Evolutionary conservation across 2,888 invertebrate genomes (phyloP).

Genomic region (Drosophila nr. medialis): DNA sequence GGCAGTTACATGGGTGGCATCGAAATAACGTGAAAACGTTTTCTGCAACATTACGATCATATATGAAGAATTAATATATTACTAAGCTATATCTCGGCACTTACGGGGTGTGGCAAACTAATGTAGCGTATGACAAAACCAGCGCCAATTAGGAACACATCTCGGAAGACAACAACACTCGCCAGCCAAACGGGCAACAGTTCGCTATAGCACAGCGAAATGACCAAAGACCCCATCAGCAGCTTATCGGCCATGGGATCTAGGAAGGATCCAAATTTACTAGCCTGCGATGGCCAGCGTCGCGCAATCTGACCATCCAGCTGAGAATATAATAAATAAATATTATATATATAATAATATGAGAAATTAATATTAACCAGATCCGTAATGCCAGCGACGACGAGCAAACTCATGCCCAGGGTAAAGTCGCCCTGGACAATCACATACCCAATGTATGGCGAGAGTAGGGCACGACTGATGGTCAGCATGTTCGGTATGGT

Average conservation of each 20-base stretch:
- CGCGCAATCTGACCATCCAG: slow-evolving; percentile 98
- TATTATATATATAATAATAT: neutral
- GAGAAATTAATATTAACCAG: slow-evolving; percentile 87
- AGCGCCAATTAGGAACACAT: slow-evolving; percentile 91
- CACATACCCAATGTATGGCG: slow-evolving; percentile 95
- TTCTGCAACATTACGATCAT: slow-evolving; percentile 86
- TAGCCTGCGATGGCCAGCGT: slow-evolving; percentile 95
- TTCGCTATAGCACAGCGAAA: slow-evolving; percentile 93
- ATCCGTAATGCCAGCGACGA: slow-evolving; percentile 95
- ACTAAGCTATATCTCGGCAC: slow-evolving; percentile 72
- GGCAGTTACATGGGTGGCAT: slow-evolving; percentile 96
- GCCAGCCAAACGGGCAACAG: slow-evolving; percentile 94
- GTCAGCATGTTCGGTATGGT: slow-evolving; percentile 98
- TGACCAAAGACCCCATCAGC: slow-evolving; percentile 94
- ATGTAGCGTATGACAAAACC: slow-evolving; percentile 96
- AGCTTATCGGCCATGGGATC: slow-evolving; percentile 99
- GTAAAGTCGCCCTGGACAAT: slow-evolving; percentile 93
- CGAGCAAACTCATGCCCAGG: slow-evolving; percentile 92
- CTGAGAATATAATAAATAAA: slow-evolving; percentile 84
- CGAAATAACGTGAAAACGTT: slow-evolving; percentile 94
- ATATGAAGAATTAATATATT: neutral
- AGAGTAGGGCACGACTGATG: slow-evolving; percentile 91
- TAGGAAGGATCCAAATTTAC: slow-evolving; percentile 96
- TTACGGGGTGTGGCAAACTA: slow-evolving; percentile 95
- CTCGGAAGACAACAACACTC: slow-evolving; percentile 92